phyloP scores from a whole-genome alignment of 2,888 invertebrate genomes.

The Aradus depressus region DNA sequence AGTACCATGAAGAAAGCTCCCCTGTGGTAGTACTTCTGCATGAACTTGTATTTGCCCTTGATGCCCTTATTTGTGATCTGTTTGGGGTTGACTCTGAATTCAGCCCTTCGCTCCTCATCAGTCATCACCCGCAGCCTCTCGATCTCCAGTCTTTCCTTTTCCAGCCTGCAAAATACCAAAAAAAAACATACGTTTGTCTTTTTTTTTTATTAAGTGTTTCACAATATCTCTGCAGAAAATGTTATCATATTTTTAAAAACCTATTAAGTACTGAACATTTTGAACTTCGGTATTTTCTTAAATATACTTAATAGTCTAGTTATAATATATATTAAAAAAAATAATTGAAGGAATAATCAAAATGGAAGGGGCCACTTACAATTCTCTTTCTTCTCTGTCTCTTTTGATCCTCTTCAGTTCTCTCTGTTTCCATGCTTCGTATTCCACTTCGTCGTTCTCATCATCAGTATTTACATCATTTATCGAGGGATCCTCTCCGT shows the following conservation, averaged over 20 bases:
- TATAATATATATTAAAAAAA: neutral
- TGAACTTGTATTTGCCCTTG: conserved; percentile 97
- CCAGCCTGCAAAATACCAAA: conserved; percentile 47
- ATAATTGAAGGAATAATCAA: neutral
- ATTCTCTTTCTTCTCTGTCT: conserved; percentile 89
- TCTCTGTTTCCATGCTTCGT: conserved; percentile 94
- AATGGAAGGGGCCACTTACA: conserved; percentile 45
- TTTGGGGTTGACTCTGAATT: conserved; percentile 83
- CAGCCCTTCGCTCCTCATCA: conserved; percentile 89
- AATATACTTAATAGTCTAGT: neutral
- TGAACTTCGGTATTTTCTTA: neutral
- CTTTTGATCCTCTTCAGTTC: conserved; percentile 93
- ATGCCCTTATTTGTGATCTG: conserved; percentile 83
- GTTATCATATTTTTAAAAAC: neutral
- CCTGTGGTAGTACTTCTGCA: conserved; percentile 99
- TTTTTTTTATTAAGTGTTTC: no score
- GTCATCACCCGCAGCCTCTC: conserved; percentile 87
- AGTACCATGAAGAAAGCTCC: conserved; percentile 89
- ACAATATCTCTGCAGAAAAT: no score
- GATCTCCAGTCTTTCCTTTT: conserved; percentile 77
- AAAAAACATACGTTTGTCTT: no score
- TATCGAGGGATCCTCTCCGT: conserved; percentile 61
- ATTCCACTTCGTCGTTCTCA: conserved; percentile 91
- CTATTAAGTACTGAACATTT: no score
- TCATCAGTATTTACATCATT: conserved; percentile 86